Evolutionary conservation across 2,797 vertebrate genomes (phyloP).

Genomic region (Myotis vivesi): DNA sequence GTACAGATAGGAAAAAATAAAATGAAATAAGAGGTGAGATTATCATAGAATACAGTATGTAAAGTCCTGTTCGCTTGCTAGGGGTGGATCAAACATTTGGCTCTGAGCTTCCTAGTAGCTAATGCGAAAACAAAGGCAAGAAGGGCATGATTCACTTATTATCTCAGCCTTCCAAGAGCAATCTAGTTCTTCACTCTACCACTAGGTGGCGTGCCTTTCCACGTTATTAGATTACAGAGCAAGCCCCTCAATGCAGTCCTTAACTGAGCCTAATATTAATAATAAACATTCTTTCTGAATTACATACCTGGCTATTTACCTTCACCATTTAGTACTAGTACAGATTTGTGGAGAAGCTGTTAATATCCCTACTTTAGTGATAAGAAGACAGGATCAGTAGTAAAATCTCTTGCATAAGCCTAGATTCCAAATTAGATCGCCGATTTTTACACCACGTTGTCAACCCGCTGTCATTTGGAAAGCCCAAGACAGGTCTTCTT

Average conservation of each 20-base stretch:
- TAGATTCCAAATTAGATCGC: constrained; percentile 30
- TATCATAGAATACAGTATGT: neutral
- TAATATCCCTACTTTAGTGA: constrained; percentile 31
- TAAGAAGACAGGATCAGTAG: neutral
- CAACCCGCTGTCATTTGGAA: neutral
- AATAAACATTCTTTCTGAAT: constrained; percentile 35
- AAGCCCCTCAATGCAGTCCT: neutral
- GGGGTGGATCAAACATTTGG: neutral
- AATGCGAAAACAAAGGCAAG: constrained; percentile 18
- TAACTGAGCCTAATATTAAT: neutral
- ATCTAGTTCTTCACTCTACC: neutral
- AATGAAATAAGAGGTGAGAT: neutral
- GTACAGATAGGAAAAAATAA: constrained; percentile 6
- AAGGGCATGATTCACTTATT: neutral
- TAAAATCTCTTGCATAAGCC: constrained; percentile 41
- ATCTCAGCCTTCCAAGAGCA: neutral
- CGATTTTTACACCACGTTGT: neutral
- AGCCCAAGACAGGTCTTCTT: constrained; percentile 11
- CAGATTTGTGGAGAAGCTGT: neutral
- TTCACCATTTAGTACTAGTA: constrained; percentile 8
- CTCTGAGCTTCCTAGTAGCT: neutral
- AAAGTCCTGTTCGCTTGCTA: neutral
- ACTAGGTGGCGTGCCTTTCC: constrained; percentile 52
- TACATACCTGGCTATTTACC: neutral
- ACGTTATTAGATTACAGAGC: neutral